These are phyloP conservation scores for Spinus olivaceus DNA, from an alignment of 2,797 vertebrate species.

Conservation along the genomic window DNA sequence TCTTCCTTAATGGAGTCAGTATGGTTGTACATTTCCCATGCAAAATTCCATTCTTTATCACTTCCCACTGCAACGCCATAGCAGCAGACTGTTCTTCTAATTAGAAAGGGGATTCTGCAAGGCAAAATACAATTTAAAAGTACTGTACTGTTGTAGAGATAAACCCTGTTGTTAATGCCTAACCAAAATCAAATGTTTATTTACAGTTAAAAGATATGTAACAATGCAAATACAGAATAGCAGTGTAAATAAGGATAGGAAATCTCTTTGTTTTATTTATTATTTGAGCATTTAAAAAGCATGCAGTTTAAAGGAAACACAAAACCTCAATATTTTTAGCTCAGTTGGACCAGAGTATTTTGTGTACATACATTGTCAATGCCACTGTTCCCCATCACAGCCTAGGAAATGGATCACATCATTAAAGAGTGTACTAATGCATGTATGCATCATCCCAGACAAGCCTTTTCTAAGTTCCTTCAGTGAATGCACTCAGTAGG, in stretches of 20 bases:
- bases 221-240: neutral
- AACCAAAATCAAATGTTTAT: neutral
- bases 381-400: neutral
- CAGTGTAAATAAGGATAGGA: neutral
- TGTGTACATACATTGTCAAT: neutral
- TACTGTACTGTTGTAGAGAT: neutral
- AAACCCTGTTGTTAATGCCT: neutral
- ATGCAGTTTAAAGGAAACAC: neutral
- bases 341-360: neutral
- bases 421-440: neutral
- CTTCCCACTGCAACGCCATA: constrained; percentile 74
- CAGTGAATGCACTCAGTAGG: neutral
- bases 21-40: constrained; percentile 61
- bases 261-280: neutral
- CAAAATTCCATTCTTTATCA: constrained; percentile 79
- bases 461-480: neutral
- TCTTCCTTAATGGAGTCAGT: neutral
- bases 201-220: neutral
- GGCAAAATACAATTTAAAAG: neutral
- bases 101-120: constrained; percentile 72
- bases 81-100: constrained; percentile 69
- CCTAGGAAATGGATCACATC: neutral
- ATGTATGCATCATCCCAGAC: neutral
- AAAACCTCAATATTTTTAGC: neutral
- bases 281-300: neutral